Evolutionary conservation across 2,113 vertebrate genomes (phyloP).

Genomic region (Meles meles): DNA sequence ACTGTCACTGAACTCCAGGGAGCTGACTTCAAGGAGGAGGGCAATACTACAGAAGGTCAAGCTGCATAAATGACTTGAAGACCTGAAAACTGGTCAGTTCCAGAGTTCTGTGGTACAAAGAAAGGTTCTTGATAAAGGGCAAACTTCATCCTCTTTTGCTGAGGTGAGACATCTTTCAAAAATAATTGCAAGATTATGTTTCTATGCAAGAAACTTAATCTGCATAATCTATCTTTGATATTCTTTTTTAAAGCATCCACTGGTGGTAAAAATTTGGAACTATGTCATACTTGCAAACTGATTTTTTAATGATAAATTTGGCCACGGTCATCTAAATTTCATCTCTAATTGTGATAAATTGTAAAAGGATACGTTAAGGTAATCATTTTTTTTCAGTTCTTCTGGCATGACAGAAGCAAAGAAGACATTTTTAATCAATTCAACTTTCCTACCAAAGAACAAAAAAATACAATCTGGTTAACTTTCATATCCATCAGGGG

Average conservation of each 20-base stretch:
- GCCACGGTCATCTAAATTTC: conserved; percentile 53
- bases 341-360: conserved; percentile 42
- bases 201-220: neutral
- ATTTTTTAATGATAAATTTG: conserved; percentile 48
- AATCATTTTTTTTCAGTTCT: conserved; percentile 57
- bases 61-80: neutral
- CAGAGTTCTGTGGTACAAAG: neutral
- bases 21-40: neutral
- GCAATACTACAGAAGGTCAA: neutral
- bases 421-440: conserved; percentile 50
- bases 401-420: conserved; percentile 50
- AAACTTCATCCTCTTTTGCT: neutral
- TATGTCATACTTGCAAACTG: neutral
- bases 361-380: conserved; percentile 35
- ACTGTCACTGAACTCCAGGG: neutral
- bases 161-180: neutral
- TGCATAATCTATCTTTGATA: neutral
- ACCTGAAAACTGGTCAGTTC: neutral
- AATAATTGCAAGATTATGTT: neutral
- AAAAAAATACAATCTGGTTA: conserved; percentile 52
- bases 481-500: conserved; percentile 67
- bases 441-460: conserved; percentile 27
- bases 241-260: neutral
- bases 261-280: conserved; percentile 22
- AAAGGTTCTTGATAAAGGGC: neutral